These are phyloP conservation scores for Holothuria leucospilota DNA, from an alignment of 53 echinoderm and acorn worm species.

Conservation along the genomic window DNA sequence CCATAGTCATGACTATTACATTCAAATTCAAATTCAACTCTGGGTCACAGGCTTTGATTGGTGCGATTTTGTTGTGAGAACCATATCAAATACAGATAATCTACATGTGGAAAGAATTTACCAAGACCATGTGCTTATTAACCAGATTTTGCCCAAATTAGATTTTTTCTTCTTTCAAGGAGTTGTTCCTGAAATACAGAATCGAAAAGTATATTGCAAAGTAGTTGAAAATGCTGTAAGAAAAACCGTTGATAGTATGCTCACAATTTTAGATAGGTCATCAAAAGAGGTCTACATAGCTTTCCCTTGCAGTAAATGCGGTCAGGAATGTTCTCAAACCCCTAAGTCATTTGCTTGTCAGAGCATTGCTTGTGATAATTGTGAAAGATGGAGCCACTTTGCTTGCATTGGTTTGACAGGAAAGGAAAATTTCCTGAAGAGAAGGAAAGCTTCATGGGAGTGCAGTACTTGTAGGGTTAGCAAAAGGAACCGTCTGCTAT, in stretches of 20 bases:
- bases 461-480: neutral
- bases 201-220: constrained; percentile 37
- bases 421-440: neutral
- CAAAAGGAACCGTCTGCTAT: neutral
- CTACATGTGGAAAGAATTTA: constrained; percentile 64
- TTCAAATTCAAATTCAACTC: constrained; percentile 72
- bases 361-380: constrained; percentile 7
- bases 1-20: constrained; percentile 57
- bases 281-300: neutral
- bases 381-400: constrained; percentile 15
- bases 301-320: constrained; percentile 11
- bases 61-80: constrained; percentile 69
- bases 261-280: constrained; percentile 44
- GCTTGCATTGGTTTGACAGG: constrained; percentile 2
- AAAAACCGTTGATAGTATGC: constrained; percentile 62
- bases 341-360: neutral
- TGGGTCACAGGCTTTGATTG: constrained; percentile 58
- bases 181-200: constrained; percentile 56
- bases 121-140: constrained; percentile 34
- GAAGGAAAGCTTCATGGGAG: neutral
- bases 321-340: neutral
- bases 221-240: constrained; percentile 61
- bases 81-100: constrained; percentile 56
- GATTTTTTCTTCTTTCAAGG: constrained; percentile 57
- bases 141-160: constrained; percentile 43